Evolutionary conservation across 2,113 vertebrate species (phyloP).

Genomic region (Brachypteracias leptosomus): DNA sequence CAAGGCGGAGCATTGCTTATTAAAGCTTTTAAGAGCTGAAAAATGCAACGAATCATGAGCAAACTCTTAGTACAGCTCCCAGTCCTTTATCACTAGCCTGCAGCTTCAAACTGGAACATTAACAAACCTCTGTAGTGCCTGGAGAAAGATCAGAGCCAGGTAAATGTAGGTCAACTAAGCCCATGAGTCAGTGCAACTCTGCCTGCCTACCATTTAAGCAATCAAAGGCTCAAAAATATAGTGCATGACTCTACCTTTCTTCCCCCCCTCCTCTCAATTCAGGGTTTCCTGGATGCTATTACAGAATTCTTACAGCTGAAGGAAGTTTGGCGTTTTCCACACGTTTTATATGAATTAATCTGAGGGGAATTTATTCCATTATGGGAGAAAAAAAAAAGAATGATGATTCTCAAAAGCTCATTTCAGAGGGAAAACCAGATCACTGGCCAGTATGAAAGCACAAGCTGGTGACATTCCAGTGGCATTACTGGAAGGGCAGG

Average conservation of each 20-base stretch:
- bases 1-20: not conserved
- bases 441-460: not conserved
- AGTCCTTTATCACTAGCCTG: conserved; percentile 23
- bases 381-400: not conserved
- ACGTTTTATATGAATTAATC: not conserved
- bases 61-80: not conserved
- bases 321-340: not conserved
- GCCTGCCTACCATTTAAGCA: conserved; percentile 28
- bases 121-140: not conserved
- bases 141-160: conserved; percentile 43
- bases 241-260: not conserved
- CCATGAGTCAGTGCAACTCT: conserved; percentile 41
- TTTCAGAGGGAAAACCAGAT: not conserved
- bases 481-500: not conserved
- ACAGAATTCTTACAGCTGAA: not conserved
- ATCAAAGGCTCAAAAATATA: conserved; percentile 12
- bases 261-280: not conserved
- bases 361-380: not conserved
- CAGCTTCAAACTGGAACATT: conserved; percentile 16
- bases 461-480: not conserved
- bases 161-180: conserved; percentile 60
- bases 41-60: not conserved
- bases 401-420: not conserved
- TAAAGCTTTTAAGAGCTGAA: not conserved
- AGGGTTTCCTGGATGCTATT: not conserved